phyloP scores from a whole-genome alignment of 2,888 invertebrate genomes.

The Xanthostigma xanthostigma region DNA sequence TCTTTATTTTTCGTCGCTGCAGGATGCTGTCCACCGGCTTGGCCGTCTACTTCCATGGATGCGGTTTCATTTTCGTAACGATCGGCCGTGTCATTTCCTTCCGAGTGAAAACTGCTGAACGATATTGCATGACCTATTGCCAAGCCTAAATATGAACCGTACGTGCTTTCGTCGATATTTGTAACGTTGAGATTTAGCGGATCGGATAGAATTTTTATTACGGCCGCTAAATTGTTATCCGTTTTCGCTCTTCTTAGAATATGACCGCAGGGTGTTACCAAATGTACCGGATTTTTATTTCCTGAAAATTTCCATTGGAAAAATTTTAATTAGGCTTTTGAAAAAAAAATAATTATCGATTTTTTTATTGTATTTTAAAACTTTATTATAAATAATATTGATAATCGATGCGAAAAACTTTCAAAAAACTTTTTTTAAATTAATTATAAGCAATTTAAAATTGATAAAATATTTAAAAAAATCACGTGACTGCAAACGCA shows the following conservation, averaged over 20 bases:
- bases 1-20: too few relatives aligned
- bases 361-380: too few relatives aligned
- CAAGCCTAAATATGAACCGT: conserved; percentile 2
- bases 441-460: too few relatives aligned
- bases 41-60: not conserved
- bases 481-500: too few relatives aligned
- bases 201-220: conserved; percentile 45
- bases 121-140: conserved; percentile 6
- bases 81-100: conserved; percentile 3
- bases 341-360: too few relatives aligned
- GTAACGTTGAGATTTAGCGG: conserved; percentile 24
- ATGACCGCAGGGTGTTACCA: conserved; percentile 43
- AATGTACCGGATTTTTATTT: conserved; percentile 41
- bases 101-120: not conserved
- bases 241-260: conserved; percentile 42
- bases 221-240: conserved; percentile 40
- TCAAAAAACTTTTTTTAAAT: too few relatives aligned
- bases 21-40: too few relatives aligned
- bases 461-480: too few relatives aligned
- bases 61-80: not conserved
- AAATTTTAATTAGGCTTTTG: not conserved
- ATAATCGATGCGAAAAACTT: too few relatives aligned
- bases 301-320: conserved; percentile 27
- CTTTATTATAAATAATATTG: too few relatives aligned
- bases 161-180: not conserved